A percentile compares a stretch with the other conserved stretches of the same genome.
Conservation (phyloP, 2,113 vertebrate genomes). For the Mesitornis unicolor region DNA sequence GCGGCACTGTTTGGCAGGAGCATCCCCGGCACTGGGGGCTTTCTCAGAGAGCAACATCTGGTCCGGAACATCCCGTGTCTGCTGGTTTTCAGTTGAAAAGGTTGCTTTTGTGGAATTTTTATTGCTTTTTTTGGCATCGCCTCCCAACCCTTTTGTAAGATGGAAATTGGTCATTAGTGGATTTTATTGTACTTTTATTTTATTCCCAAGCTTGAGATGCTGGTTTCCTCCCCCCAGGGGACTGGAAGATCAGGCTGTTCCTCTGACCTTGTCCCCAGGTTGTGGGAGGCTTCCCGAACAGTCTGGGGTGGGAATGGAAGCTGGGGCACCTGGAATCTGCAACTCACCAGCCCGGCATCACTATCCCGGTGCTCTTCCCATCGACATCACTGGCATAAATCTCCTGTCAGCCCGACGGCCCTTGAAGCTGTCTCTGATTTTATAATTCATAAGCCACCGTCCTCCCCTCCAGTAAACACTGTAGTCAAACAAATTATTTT, state of each 20-base stretch:
- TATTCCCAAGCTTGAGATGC: neutral
- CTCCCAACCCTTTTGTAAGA: neutral
- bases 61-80: neutral
- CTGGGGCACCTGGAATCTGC: neutral
- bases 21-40: neutral
- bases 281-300: neutral
- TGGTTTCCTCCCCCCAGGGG: neutral
- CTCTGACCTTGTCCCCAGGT: neutral
- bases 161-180: constrained; percentile 29
- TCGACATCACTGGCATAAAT: neutral
- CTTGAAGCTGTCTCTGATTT: neutral
- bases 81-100: constrained; percentile 12
- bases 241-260: neutral
- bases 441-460: neutral
- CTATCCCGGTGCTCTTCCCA: neutral
- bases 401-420: fast-evolving
- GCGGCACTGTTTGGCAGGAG: neutral
- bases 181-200: constrained; percentile 4
- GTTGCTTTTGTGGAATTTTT: constrained; percentile 56
- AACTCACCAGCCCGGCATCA: neutral
- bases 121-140: constrained; percentile 34
- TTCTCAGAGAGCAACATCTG: constrained; percentile 34
- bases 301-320: neutral
- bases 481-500: neutral
- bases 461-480: neutral